Evolutionary conservation across 2,888 invertebrate genomes (phyloP), one percentile per base, ranked within the genome.

Genomic region (Gandaritis pyraliata): DNA sequence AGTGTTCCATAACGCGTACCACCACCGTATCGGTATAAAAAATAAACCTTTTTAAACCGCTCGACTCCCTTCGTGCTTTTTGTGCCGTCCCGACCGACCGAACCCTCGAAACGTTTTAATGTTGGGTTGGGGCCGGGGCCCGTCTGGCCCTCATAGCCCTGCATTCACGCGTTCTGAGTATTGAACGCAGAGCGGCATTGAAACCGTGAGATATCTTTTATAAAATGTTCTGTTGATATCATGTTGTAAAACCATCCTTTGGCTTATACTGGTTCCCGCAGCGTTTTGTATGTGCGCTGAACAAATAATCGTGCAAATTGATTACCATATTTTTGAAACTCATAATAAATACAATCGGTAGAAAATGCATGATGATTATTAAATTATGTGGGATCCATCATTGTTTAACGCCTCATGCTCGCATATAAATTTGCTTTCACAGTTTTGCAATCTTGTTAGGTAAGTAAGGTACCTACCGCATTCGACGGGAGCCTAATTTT

Each of bases 51-150:
- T 74, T 64, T 76, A 74, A 78, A 80, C 82, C 60, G 69, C 65
- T 66, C 77, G 72, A 75, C 78, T 82, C 86, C 86, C 86, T 85
- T 83, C 78, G 64, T 77, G 80, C 82, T 87, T 88, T 87, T 87
- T 88, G 85, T 85, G 71, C 46, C 50, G 85, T 85, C 71, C 46
- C 50, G 54, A n/a, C 45, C 72, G 68, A 66, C 45, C 72, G 68
- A 67, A 66, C 78, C 77, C 73, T 73, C 75, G 65, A 73, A 33
- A 66, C 74, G 74, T 71, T 78, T 23, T 76, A 74, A 74, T 75
- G 78, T 80, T 81, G 75, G 82, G 80, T 68, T 51, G 51, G 77
- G 78, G 43, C 43, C 80, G 75, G 81, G 80, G 76, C 66, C 69
- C 55, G 58, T 65, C 61, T 64, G 74, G 75, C 76, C 23, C n/a